A percentile compares a stretch with the other conserved stretches of the same genome.
phyloP scores from a whole-genome alignment of 2,888 invertebrate species.

The Ichneumoninae sp. region DNA sequence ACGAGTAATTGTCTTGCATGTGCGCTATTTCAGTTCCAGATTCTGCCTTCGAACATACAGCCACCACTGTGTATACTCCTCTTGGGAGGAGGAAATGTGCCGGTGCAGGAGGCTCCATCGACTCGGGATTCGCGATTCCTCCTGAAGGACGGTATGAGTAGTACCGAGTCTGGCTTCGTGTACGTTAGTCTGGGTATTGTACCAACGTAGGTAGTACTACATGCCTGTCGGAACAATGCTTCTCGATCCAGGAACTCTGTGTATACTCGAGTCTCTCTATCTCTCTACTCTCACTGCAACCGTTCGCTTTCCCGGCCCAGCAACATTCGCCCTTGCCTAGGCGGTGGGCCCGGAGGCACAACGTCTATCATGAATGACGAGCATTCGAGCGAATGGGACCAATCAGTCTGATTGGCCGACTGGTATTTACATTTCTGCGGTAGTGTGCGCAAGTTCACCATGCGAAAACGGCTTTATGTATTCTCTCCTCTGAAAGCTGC shows the following conservation, averaged over 20 bases:
- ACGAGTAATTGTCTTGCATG: slow-evolving; percentile 61
- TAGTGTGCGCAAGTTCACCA: slow-evolving; percentile 68
- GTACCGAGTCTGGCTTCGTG: slow-evolving; percentile 12
- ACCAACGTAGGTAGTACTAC: slow-evolving; percentile 39
- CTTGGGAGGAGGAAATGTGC: slow-evolving; percentile 50
- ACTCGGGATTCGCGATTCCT: slow-evolving; percentile 36
- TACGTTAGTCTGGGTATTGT: slow-evolving; percentile 24
- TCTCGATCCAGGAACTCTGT: slow-evolving; percentile 61
- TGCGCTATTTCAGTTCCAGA: slow-evolving; percentile 51
- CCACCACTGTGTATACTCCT: slow-evolving; percentile 18
- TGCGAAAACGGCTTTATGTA: slow-evolving; percentile 64
- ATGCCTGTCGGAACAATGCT: slow-evolving; percentile 73
- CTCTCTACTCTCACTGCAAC: slow-evolving; percentile 48
- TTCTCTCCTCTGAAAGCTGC: slow-evolving; percentile 32
- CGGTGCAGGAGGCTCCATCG: slow-evolving; percentile 46
- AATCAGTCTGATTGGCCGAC: slow-evolving; percentile 84
- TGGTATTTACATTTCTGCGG: slow-evolving; percentile 82
- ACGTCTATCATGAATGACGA: slow-evolving; percentile 78
- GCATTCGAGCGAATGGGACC: slow-evolving; percentile 83
- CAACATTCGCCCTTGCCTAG: slow-evolving; percentile 41
- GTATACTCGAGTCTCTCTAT: slow-evolving; percentile 45
- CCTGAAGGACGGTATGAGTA: slow-evolving; percentile 14
- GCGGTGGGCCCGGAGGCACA: slow-evolving; percentile 69
- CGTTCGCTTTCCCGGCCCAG: slow-evolving; percentile 43
- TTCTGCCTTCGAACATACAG: slow-evolving; percentile 40